Evolutionary conservation across 2,797 vertebrate species (phyloP), one percentile per base, ranked within the genome.

Genomic region (Muscicapa comitata): DNA sequence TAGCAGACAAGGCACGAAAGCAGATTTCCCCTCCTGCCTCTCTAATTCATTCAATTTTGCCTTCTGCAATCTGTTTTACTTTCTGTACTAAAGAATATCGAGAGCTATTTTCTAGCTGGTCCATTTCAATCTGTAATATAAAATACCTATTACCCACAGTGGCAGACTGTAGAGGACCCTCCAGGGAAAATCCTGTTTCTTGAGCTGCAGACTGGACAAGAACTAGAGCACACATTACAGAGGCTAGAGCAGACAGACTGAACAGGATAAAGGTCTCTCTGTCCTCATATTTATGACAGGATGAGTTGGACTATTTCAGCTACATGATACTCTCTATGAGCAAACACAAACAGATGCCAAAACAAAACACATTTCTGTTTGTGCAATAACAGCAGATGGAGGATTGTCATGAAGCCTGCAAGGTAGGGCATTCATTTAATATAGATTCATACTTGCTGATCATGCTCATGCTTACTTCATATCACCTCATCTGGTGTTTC

Each of bases 301-400:
- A 66, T 9, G 26, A 59, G 26, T 18, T 70, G 88, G 58, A 62
- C 63, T 68, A 13, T 68, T 81, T 81, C 40, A 59, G 29, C 81
- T 62, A 73, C 47, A 18, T 28, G 59, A 86, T 38, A 63, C 48
- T 78, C 81, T 82, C 59, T 78, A 23, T 37, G 33, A 92, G 62
- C 76, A 88, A 95, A 90, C 73, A 84, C 6, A 58, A 94, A 89
- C 76, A 94, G 76, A 86, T 90, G 73, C 61, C 51, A 13, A 48
- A 88, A 91, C 68, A 90, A 80, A 88, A 86, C 54, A 75, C 62
- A 33, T 88, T 90, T 85, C 75, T 94, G 74, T 75, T 90, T 4
- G 4, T 70, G 50, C 33, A 90, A 18, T 62, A 91, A 70, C 55
- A 93, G 79, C 90, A 87, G 80, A 93, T 67, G 90, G 85, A 93